Percentiles rank a stretch among this genome's conserved stretches.
These are phyloP conservation scores for Caenorhabditis afra DNA, from an alignment of 2,888 invertebrate species.

Conservation along the genomic window DNA sequence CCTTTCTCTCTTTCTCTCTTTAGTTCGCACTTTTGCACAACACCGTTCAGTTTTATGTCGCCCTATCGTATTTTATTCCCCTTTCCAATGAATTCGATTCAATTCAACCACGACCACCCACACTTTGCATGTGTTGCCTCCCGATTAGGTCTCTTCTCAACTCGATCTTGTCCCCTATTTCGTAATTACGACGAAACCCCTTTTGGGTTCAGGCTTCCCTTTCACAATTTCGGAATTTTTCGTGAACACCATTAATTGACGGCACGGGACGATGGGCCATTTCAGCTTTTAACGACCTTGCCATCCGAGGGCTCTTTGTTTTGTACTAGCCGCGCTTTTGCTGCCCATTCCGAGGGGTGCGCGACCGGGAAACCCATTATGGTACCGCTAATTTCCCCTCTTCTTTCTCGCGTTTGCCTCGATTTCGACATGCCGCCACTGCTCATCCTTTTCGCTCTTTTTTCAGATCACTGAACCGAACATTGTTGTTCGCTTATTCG, in stretches of 20 bases:
- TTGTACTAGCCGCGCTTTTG: background rate
- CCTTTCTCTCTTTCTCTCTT: too few species aligned
- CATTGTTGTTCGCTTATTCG: slow-evolving; percentile 11
- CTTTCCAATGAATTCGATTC: too few species aligned
- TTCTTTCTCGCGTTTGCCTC: background rate
- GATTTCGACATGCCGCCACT: slow-evolving; percentile 10
- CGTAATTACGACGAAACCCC: slow-evolving; percentile 23
- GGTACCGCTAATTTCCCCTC: slow-evolving; percentile 27
- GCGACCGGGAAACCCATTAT: slow-evolving; percentile 40
- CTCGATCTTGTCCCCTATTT: background rate
- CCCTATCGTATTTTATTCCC: too few species aligned
- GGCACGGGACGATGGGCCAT: background rate
- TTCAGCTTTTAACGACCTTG: slow-evolving; percentile 21
- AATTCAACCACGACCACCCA: too few species aligned
- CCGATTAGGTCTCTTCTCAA: background rate
- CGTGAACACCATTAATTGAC: slow-evolving; percentile 26
- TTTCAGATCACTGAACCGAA: slow-evolving; percentile 26
- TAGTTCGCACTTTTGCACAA: too few species aligned
- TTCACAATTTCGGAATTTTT: slow-evolving; percentile 18
- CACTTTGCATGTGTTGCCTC: background rate
- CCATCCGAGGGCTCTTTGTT: background rate
- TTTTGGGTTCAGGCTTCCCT: background rate
- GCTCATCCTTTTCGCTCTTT: slow-evolving; percentile 21
- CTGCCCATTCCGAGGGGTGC: background rate
- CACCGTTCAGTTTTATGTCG: too few species aligned